A percentile compares a stretch with the other conserved stretches of the same genome.
Evolutionary conservation across 2,888 invertebrate species (phyloP).

Genomic region (Drosophila siamana): DNA sequence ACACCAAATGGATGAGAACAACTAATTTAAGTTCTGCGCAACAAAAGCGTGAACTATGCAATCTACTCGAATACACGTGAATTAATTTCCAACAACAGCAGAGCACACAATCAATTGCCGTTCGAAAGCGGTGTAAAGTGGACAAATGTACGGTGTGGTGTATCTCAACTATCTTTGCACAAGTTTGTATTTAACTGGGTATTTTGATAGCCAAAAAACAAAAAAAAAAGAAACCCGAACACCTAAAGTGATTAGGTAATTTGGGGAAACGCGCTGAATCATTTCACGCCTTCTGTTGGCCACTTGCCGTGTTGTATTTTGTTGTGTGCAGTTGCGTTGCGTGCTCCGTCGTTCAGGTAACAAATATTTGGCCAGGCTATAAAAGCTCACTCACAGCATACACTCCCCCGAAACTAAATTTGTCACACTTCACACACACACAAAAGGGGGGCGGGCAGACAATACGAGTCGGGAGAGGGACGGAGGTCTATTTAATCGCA

Average conservation of each 20-base stretch:
- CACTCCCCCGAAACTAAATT: neutral
- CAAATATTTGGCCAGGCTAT: conserved; percentile 50
- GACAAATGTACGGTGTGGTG: neutral
- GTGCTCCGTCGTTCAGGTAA: conserved; percentile 47
- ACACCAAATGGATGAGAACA: no score
- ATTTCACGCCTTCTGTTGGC: conserved; percentile 58
- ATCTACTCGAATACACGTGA: neutral
- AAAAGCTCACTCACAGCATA: conserved; percentile 35
- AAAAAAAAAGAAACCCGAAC: no score
- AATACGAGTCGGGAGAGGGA: neutral
- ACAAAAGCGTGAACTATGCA: neutral
- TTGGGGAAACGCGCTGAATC: conserved; percentile 51
- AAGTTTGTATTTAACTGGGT: conserved; percentile 43
- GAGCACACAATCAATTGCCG: no score
- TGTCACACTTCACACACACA: neutral
- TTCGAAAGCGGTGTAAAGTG: no score
- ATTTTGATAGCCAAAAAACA: conserved; percentile 46
- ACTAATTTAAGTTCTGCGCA: neutral
- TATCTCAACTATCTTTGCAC: neutral
- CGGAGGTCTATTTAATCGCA: neutral
- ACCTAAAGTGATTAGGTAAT: conserved; percentile 62
- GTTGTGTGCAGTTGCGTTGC: no score
- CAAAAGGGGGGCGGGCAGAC: neutral
- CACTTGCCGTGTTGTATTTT: conserved; percentile 30
- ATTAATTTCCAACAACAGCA: conserved; percentile 12